phyloP scores from a whole-genome alignment of 1,140 invertebrate genomes.

The Gryllus bimaculatus region DNA sequence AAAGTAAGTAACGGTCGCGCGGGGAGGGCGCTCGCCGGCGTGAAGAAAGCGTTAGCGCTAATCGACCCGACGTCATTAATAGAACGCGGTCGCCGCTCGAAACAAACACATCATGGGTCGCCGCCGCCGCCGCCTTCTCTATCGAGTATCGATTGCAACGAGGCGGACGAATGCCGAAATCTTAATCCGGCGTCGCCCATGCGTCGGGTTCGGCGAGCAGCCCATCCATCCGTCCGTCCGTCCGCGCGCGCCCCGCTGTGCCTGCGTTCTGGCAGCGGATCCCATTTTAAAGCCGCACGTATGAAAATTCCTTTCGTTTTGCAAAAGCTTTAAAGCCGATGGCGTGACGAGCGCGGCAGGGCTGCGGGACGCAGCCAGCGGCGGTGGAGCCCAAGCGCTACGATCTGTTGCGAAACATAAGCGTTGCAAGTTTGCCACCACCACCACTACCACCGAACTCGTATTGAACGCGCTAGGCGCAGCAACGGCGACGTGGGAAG shows the following conservation, averaged over 20 bases:
- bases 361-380: too few relatives aligned
- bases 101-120: too few relatives aligned
- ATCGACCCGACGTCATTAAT: too few relatives aligned
- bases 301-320: not conserved
- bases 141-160: too few relatives aligned
- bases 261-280: not conserved
- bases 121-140: too few relatives aligned
- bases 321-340: not conserved
- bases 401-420: slow-evolving; percentile 1
- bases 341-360: not conserved
- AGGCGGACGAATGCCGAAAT: too few relatives aligned
- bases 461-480: not conserved
- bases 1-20: too few relatives aligned
- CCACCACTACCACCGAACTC: not conserved
- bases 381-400: not conserved
- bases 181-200: too few relatives aligned
- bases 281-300: not conserved
- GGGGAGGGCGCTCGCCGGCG: too few relatives aligned
- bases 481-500: not conserved
- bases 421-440: not conserved
- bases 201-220: too few relatives aligned
- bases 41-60: too few relatives aligned
- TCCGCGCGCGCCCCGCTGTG: not conserved
- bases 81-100: too few relatives aligned
- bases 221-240: not conserved